These are phyloP conservation scores for Ceratina japonica DNA, from an alignment of 1,140 invertebrate genomes.

Conservation along the genomic window DNA sequence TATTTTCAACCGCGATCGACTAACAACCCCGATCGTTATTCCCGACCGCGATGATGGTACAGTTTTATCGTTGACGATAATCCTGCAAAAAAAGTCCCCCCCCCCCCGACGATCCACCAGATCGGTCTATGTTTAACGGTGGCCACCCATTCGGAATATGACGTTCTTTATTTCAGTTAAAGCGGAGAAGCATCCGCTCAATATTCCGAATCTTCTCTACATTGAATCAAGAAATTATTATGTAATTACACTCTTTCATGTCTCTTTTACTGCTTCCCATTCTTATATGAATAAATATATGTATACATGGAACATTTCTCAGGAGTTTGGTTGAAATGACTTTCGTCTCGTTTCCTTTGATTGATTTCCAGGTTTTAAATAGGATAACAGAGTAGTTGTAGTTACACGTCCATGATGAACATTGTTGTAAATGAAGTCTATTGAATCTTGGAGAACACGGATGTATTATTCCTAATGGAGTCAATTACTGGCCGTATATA, in stretches of 20 bases:
- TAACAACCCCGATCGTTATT: slow-evolving; percentile 56
- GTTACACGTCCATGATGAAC: too few species aligned
- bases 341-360: too few species aligned
- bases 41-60: slow-evolving; percentile 34
- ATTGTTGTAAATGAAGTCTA: too few species aligned
- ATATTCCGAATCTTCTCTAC: slow-evolving; percentile 70
- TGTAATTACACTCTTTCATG: slow-evolving; percentile 29
- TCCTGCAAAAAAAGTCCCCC: slow-evolving; percentile 49
- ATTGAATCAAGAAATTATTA: slow-evolving; percentile 70
- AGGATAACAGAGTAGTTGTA: too few species aligned
- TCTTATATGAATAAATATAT: too few species aligned
- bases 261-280: too few species aligned
- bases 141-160: slow-evolving; percentile 64
- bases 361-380: too few species aligned
- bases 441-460: too few species aligned
- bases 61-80: slow-evolving; percentile 60
- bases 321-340: too few species aligned
- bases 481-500: too few species aligned
- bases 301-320: too few species aligned
- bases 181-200: slow-evolving; percentile 62
- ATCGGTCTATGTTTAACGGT: slow-evolving; percentile 17
- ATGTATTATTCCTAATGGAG: too few species aligned
- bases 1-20: slow-evolving; percentile 57
- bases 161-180: slow-evolving; percentile 71
- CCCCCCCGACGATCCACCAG: neutral